Evolutionary conservation across 2,888 invertebrate genomes (phyloP), one percentile per base, ranked within the genome.

Genomic region (Callimorpha dominula): DNA sequence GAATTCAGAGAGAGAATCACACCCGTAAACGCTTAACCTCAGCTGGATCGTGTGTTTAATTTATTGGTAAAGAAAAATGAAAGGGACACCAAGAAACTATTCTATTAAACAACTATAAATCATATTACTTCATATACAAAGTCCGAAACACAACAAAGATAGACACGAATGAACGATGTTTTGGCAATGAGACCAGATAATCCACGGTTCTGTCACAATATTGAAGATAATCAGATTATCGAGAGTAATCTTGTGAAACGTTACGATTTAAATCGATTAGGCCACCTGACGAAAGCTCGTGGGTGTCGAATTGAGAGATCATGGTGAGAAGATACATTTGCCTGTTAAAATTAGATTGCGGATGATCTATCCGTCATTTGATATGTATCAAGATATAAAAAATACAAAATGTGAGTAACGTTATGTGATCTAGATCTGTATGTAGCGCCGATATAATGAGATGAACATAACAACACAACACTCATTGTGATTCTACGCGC

Each of bases 101-200:
- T 17, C 15, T 31, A 65, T 65, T 40, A 65, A 67, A 54, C 42
- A 54, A 54, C 67, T n/a, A 67, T 67, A 54, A 52, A 67, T 67
- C 67, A 67, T 42, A 54, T 54, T 57, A 43, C 54, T 20, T 20
- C 20, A 57, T 7, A 46, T 20, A 20, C 8, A 57, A 42, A 57
- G 20, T n/a, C 7, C 8, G 17, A 40, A 50, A 69, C 50, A 15
- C 31, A 14, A 63, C 40, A 62, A n/a, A 63, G 50, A 12, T 12
- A 40, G 9, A 31, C 31, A 14, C 12, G 46, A 50, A 64, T 70
- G 54, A 54, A 20, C 31, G 65, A 64, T 79, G 71, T 74, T 73
- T 71, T 72, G 80, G 82, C 84, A 81, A 79, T 79, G 74, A 72
- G 73, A 40, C 17, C 60, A 49, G 79, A 73, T 81, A 62, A 81